These are phyloP conservation scores for Telmatochromis brichardi DNA, from an alignment of 2,113 vertebrate genomes.

Conservation along the genomic window DNA sequence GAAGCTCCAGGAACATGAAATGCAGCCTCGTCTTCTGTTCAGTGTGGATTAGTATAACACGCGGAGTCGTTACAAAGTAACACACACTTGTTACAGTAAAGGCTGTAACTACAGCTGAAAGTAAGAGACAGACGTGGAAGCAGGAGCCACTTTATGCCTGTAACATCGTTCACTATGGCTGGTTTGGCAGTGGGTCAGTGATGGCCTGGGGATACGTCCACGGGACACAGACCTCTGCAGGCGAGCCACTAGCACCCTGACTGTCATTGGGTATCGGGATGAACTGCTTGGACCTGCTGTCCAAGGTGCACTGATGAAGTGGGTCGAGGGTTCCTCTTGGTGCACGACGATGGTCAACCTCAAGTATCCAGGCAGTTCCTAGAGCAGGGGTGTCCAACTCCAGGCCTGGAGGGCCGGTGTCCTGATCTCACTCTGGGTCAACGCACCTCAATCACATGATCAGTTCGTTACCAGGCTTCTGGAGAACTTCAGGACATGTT, in stretches of 20 bases:
- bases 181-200: neutral
- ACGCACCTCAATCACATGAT: neutral
- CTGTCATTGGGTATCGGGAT: neutral
- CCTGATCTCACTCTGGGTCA: neutral
- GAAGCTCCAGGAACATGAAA: neutral
- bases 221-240: neutral
- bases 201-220: neutral
- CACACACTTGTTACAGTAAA: neutral
- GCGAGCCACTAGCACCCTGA: neutral
- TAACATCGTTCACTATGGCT: neutral
- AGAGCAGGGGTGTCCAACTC: neutral
- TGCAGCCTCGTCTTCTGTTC: neutral
- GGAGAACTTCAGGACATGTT: neutral
- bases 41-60: neutral
- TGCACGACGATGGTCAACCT: neutral
- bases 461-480: rapidly evolving
- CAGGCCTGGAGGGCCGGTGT: rapidly evolving
- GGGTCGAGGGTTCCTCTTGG: neutral
- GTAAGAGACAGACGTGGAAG: neutral
- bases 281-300: neutral
- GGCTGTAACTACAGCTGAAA: neutral
- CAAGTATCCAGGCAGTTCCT: neutral
- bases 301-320: neutral
- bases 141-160: neutral
- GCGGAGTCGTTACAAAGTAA: rapidly evolving